Conservation (phyloP, 2,797 vertebrate genomes). For the Galago senegalensis region DNA sequence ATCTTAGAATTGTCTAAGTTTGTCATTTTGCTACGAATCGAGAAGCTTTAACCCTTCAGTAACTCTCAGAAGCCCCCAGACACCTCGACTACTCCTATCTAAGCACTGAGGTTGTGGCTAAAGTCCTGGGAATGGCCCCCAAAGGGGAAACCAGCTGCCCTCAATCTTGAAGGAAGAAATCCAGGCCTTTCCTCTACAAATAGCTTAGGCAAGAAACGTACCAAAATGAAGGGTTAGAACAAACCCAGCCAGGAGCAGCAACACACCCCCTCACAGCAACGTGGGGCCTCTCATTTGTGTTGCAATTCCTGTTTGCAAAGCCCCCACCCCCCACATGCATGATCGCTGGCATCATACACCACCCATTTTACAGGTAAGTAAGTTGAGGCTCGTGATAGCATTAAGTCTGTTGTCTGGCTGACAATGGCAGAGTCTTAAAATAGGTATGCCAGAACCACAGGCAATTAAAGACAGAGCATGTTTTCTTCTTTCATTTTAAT, state of each 20-base stretch:
- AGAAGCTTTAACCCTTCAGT: neutral
- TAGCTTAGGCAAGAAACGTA: neutral
- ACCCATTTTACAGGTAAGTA: neutral
- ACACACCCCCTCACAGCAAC: neutral
- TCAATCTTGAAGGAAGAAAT: neutral
- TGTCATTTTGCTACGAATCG: neutral
- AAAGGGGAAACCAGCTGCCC: no score
- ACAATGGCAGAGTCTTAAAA: neutral
- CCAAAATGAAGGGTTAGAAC: neutral
- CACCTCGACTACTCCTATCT: neutral
- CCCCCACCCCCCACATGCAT: accelerated
- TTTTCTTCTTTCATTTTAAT: neutral
- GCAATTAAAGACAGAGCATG: neutral
- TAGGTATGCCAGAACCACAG: neutral
- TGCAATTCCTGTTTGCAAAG: neutral
- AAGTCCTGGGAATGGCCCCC: neutral
- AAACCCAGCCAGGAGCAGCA: neutral
- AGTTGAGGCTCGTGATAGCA: accelerated
- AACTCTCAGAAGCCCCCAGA: neutral
- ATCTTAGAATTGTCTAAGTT: neutral
- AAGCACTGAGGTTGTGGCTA: accelerated
- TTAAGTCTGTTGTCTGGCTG: no score
- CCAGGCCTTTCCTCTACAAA: neutral
- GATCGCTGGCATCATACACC: accelerated
- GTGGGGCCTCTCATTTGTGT: accelerated